A percentile compares a stretch with the other conserved stretches of the same genome.
Conservation (phyloP, 2,888 invertebrate genomes). For the Melikaiella ostensackeni region DNA sequence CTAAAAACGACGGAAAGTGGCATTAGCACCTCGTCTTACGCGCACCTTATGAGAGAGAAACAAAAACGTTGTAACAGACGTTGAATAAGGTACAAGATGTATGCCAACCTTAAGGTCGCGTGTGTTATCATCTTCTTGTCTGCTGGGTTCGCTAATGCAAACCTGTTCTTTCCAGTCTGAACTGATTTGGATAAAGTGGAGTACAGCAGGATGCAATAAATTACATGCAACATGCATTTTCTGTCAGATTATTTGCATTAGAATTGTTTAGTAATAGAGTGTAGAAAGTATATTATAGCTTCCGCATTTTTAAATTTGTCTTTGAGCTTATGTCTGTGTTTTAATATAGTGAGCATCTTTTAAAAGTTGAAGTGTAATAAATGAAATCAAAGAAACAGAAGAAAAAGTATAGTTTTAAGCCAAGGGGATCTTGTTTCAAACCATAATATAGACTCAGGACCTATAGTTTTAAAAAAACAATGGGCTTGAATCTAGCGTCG, state of each 20-base stretch:
- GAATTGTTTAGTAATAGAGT: not conserved
- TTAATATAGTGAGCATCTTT: no score
- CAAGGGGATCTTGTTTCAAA: no score
- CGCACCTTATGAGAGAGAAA: not conserved
- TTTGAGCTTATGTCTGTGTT: no score
- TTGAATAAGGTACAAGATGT: slow-evolving; percentile 6
- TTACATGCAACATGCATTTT: not conserved
- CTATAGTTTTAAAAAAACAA: no score
- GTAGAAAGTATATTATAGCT: not conserved
- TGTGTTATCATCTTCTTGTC: slow-evolving; percentile 19
- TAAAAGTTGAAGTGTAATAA: no score
- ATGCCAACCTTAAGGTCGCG: slow-evolving; percentile 14
- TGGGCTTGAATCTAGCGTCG: no score
- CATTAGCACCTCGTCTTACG: slow-evolving; percentile 19
- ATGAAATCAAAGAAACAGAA: no score
- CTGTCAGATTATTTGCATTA: not conserved
- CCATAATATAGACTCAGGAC: no score
- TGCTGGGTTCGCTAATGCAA: not conserved
- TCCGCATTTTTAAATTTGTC: no score
- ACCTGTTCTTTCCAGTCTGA: slow-evolving; percentile 1
- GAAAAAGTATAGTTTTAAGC: no score
- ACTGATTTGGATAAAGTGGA: slow-evolving; percentile 1
- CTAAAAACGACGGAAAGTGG: slow-evolving; percentile 4
- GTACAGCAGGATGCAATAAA: not conserved
- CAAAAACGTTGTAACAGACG: not conserved